A percentile compares a stretch with the other conserved stretches of the same genome.
Evolutionary conservation across 2,888 invertebrate genomes (phyloP).

Genomic region (Catocala sponsa): DNA sequence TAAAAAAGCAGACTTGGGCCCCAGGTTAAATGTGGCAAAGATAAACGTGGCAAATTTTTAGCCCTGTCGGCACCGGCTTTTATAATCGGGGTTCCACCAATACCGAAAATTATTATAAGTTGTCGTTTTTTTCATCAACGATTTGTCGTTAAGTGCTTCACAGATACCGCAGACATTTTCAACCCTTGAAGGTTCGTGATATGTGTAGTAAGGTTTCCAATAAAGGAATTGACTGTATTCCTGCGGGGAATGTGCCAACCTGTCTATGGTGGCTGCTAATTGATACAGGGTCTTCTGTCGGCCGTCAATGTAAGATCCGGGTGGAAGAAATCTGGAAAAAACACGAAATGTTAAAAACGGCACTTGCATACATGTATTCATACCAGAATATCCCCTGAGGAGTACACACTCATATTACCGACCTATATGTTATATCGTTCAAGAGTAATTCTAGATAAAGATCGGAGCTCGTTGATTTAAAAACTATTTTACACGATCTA

Average conservation of each 20-base stretch:
- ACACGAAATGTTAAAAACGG: no score
- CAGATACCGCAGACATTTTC: constrained; percentile 73
- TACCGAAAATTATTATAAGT: constrained; percentile 64
- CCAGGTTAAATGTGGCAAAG: not conserved
- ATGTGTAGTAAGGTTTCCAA: constrained; percentile 69
- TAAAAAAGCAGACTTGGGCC: no score
- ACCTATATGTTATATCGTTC: no score
- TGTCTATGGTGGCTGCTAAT: constrained; percentile 64
- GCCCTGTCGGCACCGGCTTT: not conserved
- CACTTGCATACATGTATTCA: not conserved
- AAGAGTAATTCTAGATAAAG: no score
- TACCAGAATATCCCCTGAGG: no score
- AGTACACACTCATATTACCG: no score
- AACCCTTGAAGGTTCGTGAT: constrained; percentile 49
- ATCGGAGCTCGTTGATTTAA: no score
- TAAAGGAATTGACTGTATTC: constrained; percentile 65
- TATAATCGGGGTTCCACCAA: constrained; percentile 23
- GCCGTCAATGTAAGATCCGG: constrained; percentile 74
- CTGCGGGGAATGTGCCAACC: constrained; percentile 57
- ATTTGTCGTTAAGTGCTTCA: constrained; percentile 63
- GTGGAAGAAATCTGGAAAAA: constrained; percentile 76
- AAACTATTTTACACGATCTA: no score
- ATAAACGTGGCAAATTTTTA: not conserved
- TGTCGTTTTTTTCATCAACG: constrained; percentile 44
- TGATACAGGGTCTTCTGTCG: constrained; percentile 45